A percentile compares a stretch with the other conserved stretches of the same genome.
These are phyloP conservation scores for Acleris emargana DNA, from an alignment of 2,888 invertebrate species.

Conservation along the genomic window DNA sequence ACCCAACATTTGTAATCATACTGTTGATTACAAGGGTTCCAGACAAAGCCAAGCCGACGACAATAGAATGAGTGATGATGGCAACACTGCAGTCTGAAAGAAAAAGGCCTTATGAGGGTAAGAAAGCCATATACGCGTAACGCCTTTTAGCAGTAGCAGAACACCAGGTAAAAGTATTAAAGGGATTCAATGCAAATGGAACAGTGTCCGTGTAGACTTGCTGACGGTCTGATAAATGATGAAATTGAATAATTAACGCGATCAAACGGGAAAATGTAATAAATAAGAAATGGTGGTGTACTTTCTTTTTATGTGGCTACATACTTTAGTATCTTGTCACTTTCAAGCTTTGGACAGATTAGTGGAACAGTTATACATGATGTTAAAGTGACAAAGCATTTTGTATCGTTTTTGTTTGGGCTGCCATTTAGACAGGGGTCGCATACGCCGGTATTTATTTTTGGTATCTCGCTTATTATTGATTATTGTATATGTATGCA, in stretches of 20 bases:
- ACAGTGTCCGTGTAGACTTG: conserved; percentile 61
- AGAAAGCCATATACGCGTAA: no score
- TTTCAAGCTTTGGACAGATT: no score
- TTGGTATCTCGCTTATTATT: no score
- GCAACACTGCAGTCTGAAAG: conserved; percentile 39
- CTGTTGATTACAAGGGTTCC: conserved; percentile 53
- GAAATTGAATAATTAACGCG: conserved; percentile 78
- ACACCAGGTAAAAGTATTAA: conserved; percentile 77
- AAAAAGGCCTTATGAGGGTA: no score
- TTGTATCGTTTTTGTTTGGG: not conserved
- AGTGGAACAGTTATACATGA: no score
- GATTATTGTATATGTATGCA: no score
- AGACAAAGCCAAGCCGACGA: conserved; percentile 58
- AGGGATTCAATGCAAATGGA: conserved; percentile 56
- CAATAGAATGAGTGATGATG: conserved; percentile 76
- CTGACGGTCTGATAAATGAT: conserved; percentile 79
- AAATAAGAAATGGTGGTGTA: conserved; percentile 49
- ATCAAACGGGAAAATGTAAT: conserved; percentile 53
- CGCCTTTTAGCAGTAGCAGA: no score
- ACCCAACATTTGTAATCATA: conserved; percentile 52
- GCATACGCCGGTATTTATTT: no score
- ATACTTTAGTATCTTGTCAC: no score
- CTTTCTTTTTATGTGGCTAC: not conserved
- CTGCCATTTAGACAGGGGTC: no score
- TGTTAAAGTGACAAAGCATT: no score